Conservation (phyloP, 2,113 vertebrate species). For the Alces alces region DNA sequence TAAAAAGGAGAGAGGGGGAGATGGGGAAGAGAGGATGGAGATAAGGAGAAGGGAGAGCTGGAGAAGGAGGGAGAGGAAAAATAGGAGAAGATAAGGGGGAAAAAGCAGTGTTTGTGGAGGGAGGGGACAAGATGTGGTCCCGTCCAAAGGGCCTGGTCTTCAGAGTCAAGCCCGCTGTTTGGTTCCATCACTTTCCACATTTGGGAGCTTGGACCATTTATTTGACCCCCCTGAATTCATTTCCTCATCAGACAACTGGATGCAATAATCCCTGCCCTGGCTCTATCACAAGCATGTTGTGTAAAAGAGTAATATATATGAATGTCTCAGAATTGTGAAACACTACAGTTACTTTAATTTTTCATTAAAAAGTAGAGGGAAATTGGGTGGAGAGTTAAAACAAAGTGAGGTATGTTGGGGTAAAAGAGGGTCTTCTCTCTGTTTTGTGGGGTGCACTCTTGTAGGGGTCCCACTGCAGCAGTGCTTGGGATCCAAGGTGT, state of each 20-base stretch:
- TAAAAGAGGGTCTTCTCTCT: neutral
- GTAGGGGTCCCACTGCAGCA: rapidly evolving
- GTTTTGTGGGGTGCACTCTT: rapidly evolving
- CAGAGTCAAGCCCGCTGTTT: neutral
- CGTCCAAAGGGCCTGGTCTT: neutral
- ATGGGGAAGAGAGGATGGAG: neutral
- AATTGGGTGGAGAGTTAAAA: neutral
- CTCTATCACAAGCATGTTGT: neutral
- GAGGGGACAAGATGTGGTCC: rapidly evolving
- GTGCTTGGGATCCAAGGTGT: rapidly evolving
- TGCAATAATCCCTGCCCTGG: neutral
- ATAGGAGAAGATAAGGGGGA: neutral
- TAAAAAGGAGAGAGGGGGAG: neutral
- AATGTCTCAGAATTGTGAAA: neutral
- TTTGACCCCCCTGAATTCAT: neutral
- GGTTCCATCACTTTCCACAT: neutral
- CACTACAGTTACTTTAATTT: neutral
- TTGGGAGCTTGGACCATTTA: neutral
- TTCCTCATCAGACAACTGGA: neutral
- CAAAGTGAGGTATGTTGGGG: neutral
- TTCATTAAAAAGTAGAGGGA: neutral
- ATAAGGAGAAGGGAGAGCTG: neutral
- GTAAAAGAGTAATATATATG: neutral
- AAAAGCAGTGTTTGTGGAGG: no score
- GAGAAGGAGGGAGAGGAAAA: neutral